Base-by-base conservation (phyloP, 2,888 invertebrate species). In the Sphinx pinastri region DNA sequence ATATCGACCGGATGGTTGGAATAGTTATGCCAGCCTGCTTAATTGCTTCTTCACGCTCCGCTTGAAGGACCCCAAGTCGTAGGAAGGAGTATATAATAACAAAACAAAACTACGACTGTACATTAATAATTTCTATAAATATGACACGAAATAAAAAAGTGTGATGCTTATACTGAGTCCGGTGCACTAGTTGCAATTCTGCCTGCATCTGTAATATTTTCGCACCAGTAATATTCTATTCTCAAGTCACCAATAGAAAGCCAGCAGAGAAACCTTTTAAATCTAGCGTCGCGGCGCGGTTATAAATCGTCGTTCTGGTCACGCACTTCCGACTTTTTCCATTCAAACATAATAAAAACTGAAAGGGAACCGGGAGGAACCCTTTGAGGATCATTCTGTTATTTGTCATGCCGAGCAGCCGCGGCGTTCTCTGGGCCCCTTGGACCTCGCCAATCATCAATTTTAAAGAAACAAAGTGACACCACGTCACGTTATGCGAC, bases 361-460 rank as follows among this genome's bases (percentile, higher is more conserved):
- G 49, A 31, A 70, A 70, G 67, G 67, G 70, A 51, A 60, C 49
- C 54, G 52, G 55, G 2, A 69, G 55, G 38, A 69, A 45, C 67
- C 70, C 70, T 67, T 57, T 49, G 70, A 68, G 70, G 63, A 68
- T 19, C 57, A 57, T 54, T 68, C 51, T 60, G 68, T 66, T 63
- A 58, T 71, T 71, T 71, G 71, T 71, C 71, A 71, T 67, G 59
- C 52, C 67, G 57, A 31, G 55, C 70, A 14, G 49, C 49, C 67
- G 45, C 60, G 67, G 47, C 60, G 16, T 54, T 54, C 70, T 70
- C 70, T 16, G 70, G 67, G 70, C 12, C 52, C 67, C 52, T 10
- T 55, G 68, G 14, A 63, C 55, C 31, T 59, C 68, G 68, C 63
- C 71, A 68, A 66, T 68, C 71, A 68, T 71, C 71, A 55, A 71